Base-by-base conservation (phyloP, 2,113 vertebrate species). In the Speoplatyrhinus poulsoni region DNA sequence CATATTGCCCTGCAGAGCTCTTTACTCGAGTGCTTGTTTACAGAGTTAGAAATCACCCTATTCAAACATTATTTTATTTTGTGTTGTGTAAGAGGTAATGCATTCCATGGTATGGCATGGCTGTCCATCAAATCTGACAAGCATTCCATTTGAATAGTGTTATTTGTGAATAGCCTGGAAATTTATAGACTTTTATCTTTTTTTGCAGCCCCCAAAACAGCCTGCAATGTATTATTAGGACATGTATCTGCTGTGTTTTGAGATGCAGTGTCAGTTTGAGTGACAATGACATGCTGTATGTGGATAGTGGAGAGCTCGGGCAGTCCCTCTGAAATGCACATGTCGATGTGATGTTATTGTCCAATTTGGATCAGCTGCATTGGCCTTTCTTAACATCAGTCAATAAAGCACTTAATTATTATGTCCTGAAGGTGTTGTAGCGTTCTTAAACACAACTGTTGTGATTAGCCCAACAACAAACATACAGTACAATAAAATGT, bases 321-420 rank as follows among this genome's bases (percentile, higher is more conserved):
- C 36, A 72, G 69, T 74, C 58, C 70, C 68, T 65, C 69, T 74
- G 80, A 86, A 75, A 73, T 75, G 83, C 85, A 84, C 85, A 89
- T 89, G 88, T 90, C 88, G 85, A 87, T 85, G 88, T 76, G 81
- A 84, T 73, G 88, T 86, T 82, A 85, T 74, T 82, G 79, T 84
- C 83, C 83, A 84, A 85, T 91, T 90, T 85, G 78, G 76, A 83
- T 88, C 81, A 77, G 76, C 77, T 87, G 82, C 81, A 78, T 89
- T 74, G 83, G 82, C 82, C 82, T 77, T 80, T 62, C 67, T 77
- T 88, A 26, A 26, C 26, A 3, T 26, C 26, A 26, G 26, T 26
- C 26, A 26, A 26, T 26, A 3, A 26, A 26, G 26, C 87, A 90
- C 87, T 89, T 84, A 81, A 86, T 90, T 91, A 92, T 92, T 92